A percentile compares a stretch with the other conserved stretches of the same genome.
Conservation (phyloP, 2,797 vertebrate species). For the Agapornis canus region DNA sequence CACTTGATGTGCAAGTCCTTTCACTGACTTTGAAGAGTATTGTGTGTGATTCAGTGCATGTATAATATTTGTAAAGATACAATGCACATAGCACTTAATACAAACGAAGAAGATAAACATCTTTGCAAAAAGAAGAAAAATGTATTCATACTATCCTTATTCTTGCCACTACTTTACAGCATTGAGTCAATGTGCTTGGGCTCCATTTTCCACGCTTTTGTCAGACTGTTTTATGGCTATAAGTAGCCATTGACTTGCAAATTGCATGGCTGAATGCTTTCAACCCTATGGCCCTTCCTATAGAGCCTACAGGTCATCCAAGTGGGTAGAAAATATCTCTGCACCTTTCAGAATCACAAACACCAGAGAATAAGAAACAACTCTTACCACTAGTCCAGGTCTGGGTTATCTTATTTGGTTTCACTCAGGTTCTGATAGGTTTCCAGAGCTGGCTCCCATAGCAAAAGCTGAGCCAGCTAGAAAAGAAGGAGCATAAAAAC, state of each 20-base stretch:
- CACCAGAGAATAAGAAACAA: neutral
- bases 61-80: neutral
- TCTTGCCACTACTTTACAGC: neutral
- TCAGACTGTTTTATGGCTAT: neutral
- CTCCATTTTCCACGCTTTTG: neutral
- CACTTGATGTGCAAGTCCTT: neutral
- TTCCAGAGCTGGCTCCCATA: neutral
- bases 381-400: neutral
- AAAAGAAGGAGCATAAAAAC: neutral
- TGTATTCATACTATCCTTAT: neutral
- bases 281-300: neutral
- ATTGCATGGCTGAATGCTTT: neutral
- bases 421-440: accelerated
- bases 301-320: neutral
- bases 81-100: neutral
- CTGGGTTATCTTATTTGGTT: neutral
- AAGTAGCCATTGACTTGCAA: neutral
- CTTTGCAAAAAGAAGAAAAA: neutral
- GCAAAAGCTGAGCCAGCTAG: neutral
- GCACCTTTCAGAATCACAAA: neutral
- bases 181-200: neutral
- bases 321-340: neutral
- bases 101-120: neutral
- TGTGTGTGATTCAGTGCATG: neutral
- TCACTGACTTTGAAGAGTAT: neutral